Evolutionary conservation across 1,140 invertebrate genomes (phyloP).

Genomic region (Papilio polyxenes): DNA sequence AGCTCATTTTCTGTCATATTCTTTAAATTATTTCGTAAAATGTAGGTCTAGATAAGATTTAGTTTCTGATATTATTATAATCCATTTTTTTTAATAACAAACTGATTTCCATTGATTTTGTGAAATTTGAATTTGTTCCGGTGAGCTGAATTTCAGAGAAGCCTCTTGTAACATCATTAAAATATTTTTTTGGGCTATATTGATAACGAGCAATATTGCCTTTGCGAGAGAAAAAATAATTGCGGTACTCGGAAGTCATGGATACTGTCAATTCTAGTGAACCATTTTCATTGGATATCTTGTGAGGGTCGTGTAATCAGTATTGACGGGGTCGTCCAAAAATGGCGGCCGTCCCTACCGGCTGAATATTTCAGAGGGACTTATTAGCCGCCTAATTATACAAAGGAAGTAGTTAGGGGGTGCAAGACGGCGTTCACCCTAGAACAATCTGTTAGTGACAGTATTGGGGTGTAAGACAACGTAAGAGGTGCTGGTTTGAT

Average conservation of each 20-base stretch:
- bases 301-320: conserved; percentile 52
- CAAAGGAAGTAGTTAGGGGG: conserved; percentile 71
- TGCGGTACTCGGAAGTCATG: conserved; percentile 28
- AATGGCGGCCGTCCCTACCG: conserved; percentile 39
- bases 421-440: conserved; percentile 50
- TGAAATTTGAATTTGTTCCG: not conserved
- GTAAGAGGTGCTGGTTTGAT: conserved; percentile 34
- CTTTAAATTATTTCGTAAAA: too few species aligned
- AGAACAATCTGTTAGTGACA: conserved; percentile 47
- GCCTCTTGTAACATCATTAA: too few species aligned
- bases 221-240: conserved; percentile 31
- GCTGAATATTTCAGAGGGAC: conserved; percentile 67
- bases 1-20: too few species aligned
- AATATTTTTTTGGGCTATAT: not conserved
- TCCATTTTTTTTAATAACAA: too few species aligned
- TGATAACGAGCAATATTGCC: conserved; percentile 32
- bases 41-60: too few species aligned
- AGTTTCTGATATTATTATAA: too few species aligned
- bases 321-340: conserved; percentile 62
- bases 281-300: conserved; percentile 46
- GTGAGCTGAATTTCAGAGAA: too few species aligned
- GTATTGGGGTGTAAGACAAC: conserved; percentile 33
- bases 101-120: not conserved
- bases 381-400: conserved; percentile 75
- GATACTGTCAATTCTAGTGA: conserved; percentile 37